Conservation (phyloP, 2,888 invertebrate genomes). For the Lithodes maja region DNA sequence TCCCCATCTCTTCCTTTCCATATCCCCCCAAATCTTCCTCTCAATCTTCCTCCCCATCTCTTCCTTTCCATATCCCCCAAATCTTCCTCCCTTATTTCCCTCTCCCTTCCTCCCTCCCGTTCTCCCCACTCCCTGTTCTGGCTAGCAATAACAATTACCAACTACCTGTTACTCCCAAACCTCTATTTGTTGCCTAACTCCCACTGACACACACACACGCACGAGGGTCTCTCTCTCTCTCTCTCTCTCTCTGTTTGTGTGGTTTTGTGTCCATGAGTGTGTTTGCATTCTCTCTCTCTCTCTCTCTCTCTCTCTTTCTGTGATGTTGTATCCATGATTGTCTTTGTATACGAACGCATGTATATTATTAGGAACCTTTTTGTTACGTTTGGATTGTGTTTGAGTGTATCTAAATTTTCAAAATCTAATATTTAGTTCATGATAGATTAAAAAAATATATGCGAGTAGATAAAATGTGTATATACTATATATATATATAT, state of each 20-base stretch:
- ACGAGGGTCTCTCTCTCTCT: background rate
- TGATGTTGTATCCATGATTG: no score
- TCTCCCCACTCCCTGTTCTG: background rate
- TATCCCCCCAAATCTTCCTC: background rate
- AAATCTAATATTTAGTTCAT: no score
- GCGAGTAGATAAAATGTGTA: no score
- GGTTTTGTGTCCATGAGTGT: background rate
- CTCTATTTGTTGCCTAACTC: background rate
- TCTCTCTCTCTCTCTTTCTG: no score
- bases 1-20: background rate
- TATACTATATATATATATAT: background rate
- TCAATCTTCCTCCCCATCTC: background rate
- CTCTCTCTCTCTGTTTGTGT: background rate
- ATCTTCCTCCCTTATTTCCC: background rate
- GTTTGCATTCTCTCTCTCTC: background rate
- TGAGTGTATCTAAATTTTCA: no score
- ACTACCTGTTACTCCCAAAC: constrained; percentile 1
- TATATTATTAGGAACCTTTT: no score
- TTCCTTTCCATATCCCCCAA: no score
- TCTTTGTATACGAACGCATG: no score
- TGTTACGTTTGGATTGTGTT: no score
- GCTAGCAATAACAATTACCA: background rate
- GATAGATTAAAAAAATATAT: no score
- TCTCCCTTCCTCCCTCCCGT: background rate
- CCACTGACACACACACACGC: background rate